Evolutionary conservation across 1,140 invertebrate genomes (phyloP).

Genomic region (Diabrotica virgifera): DNA sequence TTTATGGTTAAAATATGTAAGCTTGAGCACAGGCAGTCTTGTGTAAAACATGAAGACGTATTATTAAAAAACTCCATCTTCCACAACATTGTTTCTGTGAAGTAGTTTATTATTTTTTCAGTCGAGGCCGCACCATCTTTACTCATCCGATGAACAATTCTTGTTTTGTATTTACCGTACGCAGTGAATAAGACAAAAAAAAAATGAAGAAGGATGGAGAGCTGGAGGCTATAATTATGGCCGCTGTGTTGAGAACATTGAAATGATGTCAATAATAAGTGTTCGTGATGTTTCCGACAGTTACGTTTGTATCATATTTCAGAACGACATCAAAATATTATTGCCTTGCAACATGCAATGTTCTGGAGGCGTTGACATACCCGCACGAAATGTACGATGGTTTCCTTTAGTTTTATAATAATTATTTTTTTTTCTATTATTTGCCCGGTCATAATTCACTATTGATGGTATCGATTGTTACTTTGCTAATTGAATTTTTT

Average conservation of each 20-base stretch:
- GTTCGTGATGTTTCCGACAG: conserved; percentile 22
- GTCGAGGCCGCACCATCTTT: no score
- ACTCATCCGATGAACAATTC: no score
- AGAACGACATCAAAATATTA: conserved; percentile 35
- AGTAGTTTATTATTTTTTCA: no score
- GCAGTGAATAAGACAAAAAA: background rate
- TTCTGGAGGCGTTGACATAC: conserved; percentile 34
- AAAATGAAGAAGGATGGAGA: background rate
- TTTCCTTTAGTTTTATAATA: conserved; percentile 9
- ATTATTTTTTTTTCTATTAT: background rate
- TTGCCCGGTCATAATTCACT: no score
- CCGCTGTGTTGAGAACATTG: conserved; percentile 1
- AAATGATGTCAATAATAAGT: conserved; percentile 8
- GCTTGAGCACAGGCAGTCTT: no score
- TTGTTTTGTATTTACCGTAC: no score
- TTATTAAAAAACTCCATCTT: no score
- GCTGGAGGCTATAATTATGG: background rate
- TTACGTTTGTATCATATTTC: conserved; percentile 28
- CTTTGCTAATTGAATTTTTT: no score
- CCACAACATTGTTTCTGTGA: no score
- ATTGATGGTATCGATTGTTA: no score
- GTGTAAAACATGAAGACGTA: no score
- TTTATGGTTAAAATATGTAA: no score
- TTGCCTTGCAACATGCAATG: conserved; percentile 36
- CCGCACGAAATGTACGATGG: conserved; percentile 23